Evolutionary conservation across 2,113 vertebrate species (phyloP), one percentile per base, ranked within the genome.

Genomic region (Maccullochella peelii): DNA sequence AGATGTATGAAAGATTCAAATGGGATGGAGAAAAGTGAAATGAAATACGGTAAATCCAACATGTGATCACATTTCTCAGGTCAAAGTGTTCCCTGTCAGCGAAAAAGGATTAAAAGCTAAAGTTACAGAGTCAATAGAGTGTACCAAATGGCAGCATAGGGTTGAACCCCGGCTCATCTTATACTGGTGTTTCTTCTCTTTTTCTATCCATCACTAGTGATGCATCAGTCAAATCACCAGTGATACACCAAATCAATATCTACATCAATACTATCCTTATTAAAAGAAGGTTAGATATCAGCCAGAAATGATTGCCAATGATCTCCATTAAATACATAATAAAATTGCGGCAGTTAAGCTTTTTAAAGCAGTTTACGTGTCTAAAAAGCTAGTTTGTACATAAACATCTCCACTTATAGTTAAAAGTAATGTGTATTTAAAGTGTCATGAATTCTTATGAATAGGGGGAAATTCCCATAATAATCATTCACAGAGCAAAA

Each of bases 1-100:
- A 52, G 40, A 33, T 40, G 52, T 16, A 50, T 66, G 16, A 83
- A 80, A 58, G 38, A 65, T 79, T 80, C 8, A 83, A 36, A 33
- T 70, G 38, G 38, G 21, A 72, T 2, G 2, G 25, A 0, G 44
- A 14, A 44, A 47, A 72, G 49, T 20, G 20, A 65, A 80, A 38
- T 20, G 12, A 9, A 44, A 79, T 14, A 21, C 0, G 8, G 21
- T 50, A 25, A 68, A 0, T 74, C 84, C n/a, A 30, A 58, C 49
- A 62, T 36, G 47, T 66, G 12, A 86, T 62, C 58, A 20, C 40
- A 54, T 59, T 55, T 76, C n/a, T 67, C 14, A 7, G 52, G 65
- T 44, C 52, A 72, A 40, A 81, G 33, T 65, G 20, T 42, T 61
- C 18, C 16, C 15, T 30, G 11, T 66, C 7, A 23, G 38, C 55